Conservation (phyloP, 2,888 invertebrate species). For the Xestia xanthographa region DNA sequence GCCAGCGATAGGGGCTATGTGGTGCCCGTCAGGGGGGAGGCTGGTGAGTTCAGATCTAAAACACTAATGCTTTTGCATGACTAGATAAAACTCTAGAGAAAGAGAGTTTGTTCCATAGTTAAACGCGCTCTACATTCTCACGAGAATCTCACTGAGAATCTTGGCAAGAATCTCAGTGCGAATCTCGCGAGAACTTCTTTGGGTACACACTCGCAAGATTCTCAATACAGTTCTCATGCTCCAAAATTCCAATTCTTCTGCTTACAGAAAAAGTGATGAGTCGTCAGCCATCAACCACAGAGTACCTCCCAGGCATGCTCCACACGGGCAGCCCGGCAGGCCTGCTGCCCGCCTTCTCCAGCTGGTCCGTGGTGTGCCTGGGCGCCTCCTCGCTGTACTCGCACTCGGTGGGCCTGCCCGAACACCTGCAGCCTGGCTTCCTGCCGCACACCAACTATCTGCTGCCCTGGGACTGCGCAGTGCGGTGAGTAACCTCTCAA, state of each 20-base stretch:
- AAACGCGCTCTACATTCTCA: no score
- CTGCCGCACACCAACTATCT: conserved; percentile 97
- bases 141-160: no score
- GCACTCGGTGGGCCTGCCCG: conserved; percentile 95
- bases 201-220: no score
- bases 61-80: no score
- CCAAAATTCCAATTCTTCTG: neutral
- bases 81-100: neutral
- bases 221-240: no score
- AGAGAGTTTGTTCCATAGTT: neutral
- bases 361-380: conserved; percentile 97
- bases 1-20: conserved; percentile 73
- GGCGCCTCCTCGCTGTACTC: conserved; percentile 98
- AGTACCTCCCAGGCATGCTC: conserved; percentile 97
- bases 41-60: conserved; percentile 67
- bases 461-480: conserved; percentile 96
- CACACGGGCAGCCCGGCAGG: conserved; percentile 94
- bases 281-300: conserved; percentile 95
- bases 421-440: conserved; percentile 96
- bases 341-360: conserved; percentile 96
- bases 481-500: conserved; percentile 74
- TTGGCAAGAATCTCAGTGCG: no score
- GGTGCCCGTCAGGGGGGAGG: conserved; percentile 77
- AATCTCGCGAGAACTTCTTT: no score
- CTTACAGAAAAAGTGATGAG: conserved; percentile 90